Percentiles rank a stretch among this genome's conserved stretches.
phyloP scores from a whole-genome alignment of 2,888 invertebrate genomes.

The Brenthis daphne region DNA sequence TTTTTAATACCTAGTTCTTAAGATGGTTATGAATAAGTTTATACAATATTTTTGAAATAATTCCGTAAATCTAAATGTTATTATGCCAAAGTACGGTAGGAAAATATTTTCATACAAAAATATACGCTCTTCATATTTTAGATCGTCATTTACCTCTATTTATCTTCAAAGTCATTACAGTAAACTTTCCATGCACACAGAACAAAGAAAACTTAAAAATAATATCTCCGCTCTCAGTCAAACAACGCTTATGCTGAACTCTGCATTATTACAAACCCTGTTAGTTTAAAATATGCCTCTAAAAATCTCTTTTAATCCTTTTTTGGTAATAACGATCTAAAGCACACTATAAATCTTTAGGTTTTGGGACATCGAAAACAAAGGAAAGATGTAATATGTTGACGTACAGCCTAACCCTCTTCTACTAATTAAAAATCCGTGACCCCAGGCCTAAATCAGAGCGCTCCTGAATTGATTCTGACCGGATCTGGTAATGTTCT shows the following conservation, averaged over 20 bases:
- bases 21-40: background rate
- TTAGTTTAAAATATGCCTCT: slow-evolving; percentile 14
- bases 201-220: slow-evolving; percentile 24
- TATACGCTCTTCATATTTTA: slow-evolving; percentile 3
- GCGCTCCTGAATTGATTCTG: slow-evolving; percentile 40
- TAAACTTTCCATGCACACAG: slow-evolving; percentile 9
- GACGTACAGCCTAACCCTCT: slow-evolving; percentile 48
- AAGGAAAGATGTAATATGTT: slow-evolving; percentile 50
- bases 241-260: slow-evolving; percentile 16
- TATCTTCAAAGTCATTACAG: slow-evolving; percentile 18
- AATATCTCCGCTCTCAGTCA: slow-evolving; percentile 18
- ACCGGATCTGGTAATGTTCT: slow-evolving; percentile 35
- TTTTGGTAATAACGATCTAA: slow-evolving; percentile 21
- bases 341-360: slow-evolving; percentile 25
- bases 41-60: background rate
- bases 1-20: no score
- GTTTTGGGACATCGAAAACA: slow-evolving; percentile 43
- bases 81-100: background rate
- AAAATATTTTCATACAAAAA: slow-evolving; percentile 1
- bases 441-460: slow-evolving; percentile 40
- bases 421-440: slow-evolving; percentile 65
- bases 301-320: slow-evolving; percentile 1
- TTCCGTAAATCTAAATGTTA: background rate
- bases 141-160: slow-evolving; percentile 15
- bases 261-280: slow-evolving; percentile 15